These are phyloP conservation scores for Solenopsis fugax DNA, from an alignment of 1,140 invertebrate species.

Conservation along the genomic window DNA sequence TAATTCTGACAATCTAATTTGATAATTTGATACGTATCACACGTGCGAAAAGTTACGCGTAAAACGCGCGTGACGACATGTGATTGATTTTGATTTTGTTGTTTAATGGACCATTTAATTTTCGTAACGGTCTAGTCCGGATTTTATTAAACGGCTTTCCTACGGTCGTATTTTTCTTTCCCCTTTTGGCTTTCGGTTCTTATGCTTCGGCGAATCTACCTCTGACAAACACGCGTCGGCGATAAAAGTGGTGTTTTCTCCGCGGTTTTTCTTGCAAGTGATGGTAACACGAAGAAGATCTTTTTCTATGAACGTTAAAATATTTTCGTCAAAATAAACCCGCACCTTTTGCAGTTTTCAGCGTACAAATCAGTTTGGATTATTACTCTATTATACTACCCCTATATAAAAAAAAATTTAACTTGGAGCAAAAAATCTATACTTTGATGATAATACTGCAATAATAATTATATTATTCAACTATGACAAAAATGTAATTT, in stretches of 20 bases:
- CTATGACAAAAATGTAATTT: neutral
- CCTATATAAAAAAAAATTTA: no score
- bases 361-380: neutral
- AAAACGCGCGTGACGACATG: neutral
- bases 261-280: neutral
- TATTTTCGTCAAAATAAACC: neutral
- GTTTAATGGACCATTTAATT: conserved; percentile 29
- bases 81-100: conserved; percentile 6
- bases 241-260: conserved; percentile 17
- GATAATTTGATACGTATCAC: conserved; percentile 10
- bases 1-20: neutral
- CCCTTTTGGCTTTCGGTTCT: conserved; percentile 16
- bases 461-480: neutral
- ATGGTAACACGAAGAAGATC: conserved; percentile 1
- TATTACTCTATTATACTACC: neutral
- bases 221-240: conserved; percentile 5
- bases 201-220: neutral
- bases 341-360: neutral
- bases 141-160: conserved; percentile 46
- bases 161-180: conserved; percentile 6
- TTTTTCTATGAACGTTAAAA: conserved; percentile 15
- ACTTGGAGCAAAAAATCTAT: neutral
- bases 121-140: neutral
- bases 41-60: neutral
- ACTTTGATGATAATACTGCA: neutral